Conservation (phyloP, 2,797 vertebrate genomes). For the Esox lucius region DNA sequence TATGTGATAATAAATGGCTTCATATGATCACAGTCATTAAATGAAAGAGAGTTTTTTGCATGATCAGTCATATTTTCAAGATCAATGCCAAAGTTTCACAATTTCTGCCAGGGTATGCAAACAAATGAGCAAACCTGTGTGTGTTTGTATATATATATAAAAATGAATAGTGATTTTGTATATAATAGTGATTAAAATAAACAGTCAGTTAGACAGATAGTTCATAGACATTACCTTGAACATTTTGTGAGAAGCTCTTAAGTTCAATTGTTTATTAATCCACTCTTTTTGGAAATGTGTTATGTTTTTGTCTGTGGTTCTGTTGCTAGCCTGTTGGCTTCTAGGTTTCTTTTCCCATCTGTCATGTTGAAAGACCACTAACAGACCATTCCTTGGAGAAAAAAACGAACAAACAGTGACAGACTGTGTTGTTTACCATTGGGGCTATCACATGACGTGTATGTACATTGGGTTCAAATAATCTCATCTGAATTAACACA, state of each 20-base stretch:
- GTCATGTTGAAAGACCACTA: neutral
- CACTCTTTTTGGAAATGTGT: neutral
- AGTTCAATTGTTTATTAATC: neutral
- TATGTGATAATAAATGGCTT: too few relatives aligned
- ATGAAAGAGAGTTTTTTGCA: too few relatives aligned
- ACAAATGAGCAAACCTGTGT: too few relatives aligned
- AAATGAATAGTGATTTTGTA: too few relatives aligned
- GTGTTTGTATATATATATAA: too few relatives aligned
- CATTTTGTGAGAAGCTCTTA: neutral
- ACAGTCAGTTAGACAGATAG: too few relatives aligned
- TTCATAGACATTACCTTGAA: neutral
- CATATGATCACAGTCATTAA: too few relatives aligned
- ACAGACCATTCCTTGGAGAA: neutral
- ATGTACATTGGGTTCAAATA: neutral
- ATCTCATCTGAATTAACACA: neutral
- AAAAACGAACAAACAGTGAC: neutral
- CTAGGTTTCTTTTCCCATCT: neutral
- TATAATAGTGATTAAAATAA: too few relatives aligned
- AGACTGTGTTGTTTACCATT: conserved; percentile 3
- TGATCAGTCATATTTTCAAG: too few relatives aligned
- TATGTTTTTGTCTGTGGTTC: neutral
- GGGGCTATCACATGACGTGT: neutral
- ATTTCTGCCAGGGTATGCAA: too few relatives aligned
- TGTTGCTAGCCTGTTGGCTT: neutral
- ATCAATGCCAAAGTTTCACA: too few relatives aligned